Evolutionary conservation across 2,113 vertebrate species (phyloP).

Genomic region (Eublepharis macularius): DNA sequence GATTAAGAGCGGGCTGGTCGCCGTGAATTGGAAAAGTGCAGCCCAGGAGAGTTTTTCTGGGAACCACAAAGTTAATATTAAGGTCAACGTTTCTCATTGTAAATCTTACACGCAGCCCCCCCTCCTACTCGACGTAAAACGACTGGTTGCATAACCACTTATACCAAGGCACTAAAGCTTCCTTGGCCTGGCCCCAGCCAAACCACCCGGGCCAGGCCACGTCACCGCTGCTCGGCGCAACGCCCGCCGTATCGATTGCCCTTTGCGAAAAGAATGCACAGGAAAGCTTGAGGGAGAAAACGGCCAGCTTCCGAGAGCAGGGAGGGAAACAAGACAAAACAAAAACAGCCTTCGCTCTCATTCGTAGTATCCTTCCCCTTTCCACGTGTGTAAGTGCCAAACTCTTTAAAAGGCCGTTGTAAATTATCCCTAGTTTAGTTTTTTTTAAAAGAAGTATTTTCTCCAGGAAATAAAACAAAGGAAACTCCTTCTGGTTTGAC

Average conservation of each 20-base stretch:
- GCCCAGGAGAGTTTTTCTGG: constrained; percentile 49
- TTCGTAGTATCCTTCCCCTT: background rate
- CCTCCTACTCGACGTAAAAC: constrained; percentile 60
- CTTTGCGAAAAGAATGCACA: background rate
- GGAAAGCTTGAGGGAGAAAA: background rate
- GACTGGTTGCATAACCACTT: constrained; percentile 63
- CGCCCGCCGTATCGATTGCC: background rate
- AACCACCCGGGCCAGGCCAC: background rate
- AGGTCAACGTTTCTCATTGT: constrained; percentile 68
- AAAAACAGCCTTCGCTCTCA: background rate
- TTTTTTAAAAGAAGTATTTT: background rate
- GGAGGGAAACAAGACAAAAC: background rate
- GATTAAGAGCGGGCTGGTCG: background rate
- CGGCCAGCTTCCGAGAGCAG: background rate
- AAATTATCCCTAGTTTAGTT: background rate
- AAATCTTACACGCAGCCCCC: constrained; percentile 59
- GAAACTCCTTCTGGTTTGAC: fast-evolving
- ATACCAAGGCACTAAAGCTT: background rate
- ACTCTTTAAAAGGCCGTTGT: background rate
- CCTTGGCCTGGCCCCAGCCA: background rate
- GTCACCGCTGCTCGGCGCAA: background rate
- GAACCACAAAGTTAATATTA: constrained; percentile 59
- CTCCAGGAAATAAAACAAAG: background rate
- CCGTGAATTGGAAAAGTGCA: constrained; percentile 3
- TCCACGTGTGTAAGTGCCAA: background rate